Evolutionary conservation across 2,113 vertebrate genomes (phyloP), one percentile per base, ranked within the genome.

Genomic region (Brachirus orientalis): DNA sequence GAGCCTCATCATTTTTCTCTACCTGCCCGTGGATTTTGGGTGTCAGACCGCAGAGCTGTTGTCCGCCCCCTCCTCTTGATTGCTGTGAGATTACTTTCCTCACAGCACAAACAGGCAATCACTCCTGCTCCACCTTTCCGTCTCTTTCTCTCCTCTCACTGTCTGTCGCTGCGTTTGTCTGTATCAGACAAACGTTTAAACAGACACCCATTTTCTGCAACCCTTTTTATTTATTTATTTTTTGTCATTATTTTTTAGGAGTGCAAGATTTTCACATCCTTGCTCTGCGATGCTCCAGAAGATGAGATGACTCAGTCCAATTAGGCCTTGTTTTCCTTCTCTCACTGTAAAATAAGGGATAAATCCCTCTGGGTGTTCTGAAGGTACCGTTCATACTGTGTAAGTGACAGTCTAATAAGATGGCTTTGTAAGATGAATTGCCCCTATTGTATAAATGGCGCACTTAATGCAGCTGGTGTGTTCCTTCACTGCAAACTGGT

Each of bases 361-460:
- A 80, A 82, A 83, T 88, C 88, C 84, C 87, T 75, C 8, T 75
- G 85, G 84, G 77, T 79, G 81, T 83, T 82, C 88, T 86, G 86
- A 88, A 88, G 85, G 71, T 84, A 87, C 84, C 83, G 88, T 89
- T 89, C 87, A 89, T 87, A 88, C 86, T 86, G 86, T 83, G 86
- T 88, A 89, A 89, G 90, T 88, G 90, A 91, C 90, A 88, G 90
- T 81, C 87, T 89, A 90, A 91, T 90, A 91, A 91, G 86, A 90
- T 78, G 84, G 78, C 87, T 88, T 86, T 89, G 84, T 86, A 89
- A 91, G 90, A 91, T 91, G 85, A 90, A 90, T 91, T 85, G 88
- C 85, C 80, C 85, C 88, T 79, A 77, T 89, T 74, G 79, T 84
- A 86, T 84, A 90, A 89, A 90, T 90, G 85, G 82, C 88, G 89